Conservation (phyloP, 2,113 vertebrate genomes). For the Taurulus bubalis region DNA sequence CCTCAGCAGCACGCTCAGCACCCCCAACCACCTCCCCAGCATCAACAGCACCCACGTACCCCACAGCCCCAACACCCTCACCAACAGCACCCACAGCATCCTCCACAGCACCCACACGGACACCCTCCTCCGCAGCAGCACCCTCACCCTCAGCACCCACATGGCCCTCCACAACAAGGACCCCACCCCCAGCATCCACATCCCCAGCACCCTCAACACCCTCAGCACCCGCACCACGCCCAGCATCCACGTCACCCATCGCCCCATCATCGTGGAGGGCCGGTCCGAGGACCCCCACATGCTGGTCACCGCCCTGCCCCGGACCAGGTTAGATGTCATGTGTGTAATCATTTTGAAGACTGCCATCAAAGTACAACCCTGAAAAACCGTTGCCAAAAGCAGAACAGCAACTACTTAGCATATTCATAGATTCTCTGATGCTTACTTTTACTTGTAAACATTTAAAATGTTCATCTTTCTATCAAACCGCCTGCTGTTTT, state of each 20-base stretch:
- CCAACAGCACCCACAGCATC: conserved; percentile 70
- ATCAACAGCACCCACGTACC: conserved; percentile 71
- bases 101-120: conserved; percentile 72
- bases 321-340: conserved; percentile 89
- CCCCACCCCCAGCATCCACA: conserved; percentile 45
- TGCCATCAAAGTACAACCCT: background rate
- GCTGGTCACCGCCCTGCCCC: conserved; percentile 94
- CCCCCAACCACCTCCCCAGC: conserved; percentile 65
- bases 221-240: conserved; percentile 73
- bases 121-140: conserved; percentile 68
- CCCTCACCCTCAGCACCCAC: conserved; percentile 70
- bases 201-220: conserved; percentile 55
- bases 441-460: background rate
- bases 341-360: background rate
- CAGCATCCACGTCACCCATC: conserved; percentile 79
- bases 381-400: background rate
- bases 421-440: conserved; percentile 2
- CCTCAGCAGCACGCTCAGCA: conserved; percentile 63
- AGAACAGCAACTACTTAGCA: background rate
- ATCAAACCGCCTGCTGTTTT: conserved; percentile 1
- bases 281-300: conserved; percentile 86
- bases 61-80: conserved; percentile 72
- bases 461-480: background rate
- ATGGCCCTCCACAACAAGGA: conserved; percentile 69
- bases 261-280: conserved; percentile 80